A percentile compares a stretch with the other conserved stretches of the same genome.
Evolutionary conservation across 1,140 invertebrate species (phyloP).

Genomic region (Drosophila littoralis): DNA sequence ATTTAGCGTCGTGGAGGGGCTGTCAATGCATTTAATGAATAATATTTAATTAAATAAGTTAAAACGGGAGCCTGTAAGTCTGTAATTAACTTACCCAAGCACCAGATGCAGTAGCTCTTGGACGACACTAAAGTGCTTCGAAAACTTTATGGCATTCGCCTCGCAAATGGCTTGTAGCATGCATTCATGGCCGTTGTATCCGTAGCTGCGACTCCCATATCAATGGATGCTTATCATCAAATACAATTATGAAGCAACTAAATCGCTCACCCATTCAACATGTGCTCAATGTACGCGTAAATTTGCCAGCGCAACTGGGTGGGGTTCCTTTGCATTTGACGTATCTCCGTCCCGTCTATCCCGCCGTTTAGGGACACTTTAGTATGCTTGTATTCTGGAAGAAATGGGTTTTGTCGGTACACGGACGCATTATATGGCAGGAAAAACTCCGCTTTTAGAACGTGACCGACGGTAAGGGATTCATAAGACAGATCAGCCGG

Average conservation of each 20-base stretch:
- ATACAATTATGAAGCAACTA: too few species aligned
- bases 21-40: not conserved
- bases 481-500: slow-evolving; percentile 68
- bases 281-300: slow-evolving; percentile 60
- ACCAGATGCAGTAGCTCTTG: slow-evolving; percentile 57
- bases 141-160: slow-evolving; percentile 49
- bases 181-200: slow-evolving; percentile 61
- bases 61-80: too few species aligned
- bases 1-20: slow-evolving; percentile 39
- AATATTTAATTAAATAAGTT: not conserved
- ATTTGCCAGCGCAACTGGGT: slow-evolving; percentile 58
- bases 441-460: slow-evolving; percentile 64
- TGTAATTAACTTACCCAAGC: slow-evolving; percentile 40
- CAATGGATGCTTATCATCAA: not conserved
- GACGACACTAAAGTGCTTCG: slow-evolving; percentile 44
- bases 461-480: slow-evolving; percentile 65
- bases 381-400: slow-evolving; percentile 56
- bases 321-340: slow-evolving; percentile 26
- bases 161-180: slow-evolving; percentile 61
- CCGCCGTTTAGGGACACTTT: not conserved
- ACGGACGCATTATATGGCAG: slow-evolving; percentile 62
- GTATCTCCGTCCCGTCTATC: not conserved
- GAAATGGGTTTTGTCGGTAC: slow-evolving; percentile 63
- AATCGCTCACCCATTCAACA: slow-evolving; percentile 49
- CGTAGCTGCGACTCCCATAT: slow-evolving; percentile 38